Percentiles rank a stretch among this genome's conserved stretches.
phyloP scores from a whole-genome alignment of 2,888 invertebrate species.

The Apoderus coryli region DNA sequence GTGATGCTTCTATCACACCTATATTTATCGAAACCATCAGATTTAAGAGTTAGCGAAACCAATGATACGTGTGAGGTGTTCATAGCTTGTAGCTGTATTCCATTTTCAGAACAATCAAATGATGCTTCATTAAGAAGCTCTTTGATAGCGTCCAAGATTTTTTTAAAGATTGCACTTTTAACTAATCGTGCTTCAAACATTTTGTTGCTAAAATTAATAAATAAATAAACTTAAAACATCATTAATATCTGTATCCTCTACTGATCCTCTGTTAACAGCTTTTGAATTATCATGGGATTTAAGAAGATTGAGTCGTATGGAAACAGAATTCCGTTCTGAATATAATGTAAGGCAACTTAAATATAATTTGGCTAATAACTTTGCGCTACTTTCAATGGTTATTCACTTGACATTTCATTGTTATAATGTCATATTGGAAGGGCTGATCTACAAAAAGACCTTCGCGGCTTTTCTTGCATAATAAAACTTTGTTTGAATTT shows the following conservation, averaged over 20 bases:
- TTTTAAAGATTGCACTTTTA: conserved; percentile 84
- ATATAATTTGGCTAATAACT: too few relatives aligned
- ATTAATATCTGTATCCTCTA: too few relatives aligned
- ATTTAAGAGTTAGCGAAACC: conserved; percentile 81
- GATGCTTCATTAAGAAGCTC: conserved; percentile 96
- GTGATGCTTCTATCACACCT: conserved; percentile 95
- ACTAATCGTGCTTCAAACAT: conserved; percentile 98
- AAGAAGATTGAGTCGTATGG: conserved; percentile 86
- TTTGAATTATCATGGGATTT: too few relatives aligned
- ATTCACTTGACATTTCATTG: not conserved
- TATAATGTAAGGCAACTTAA: conserved; percentile 53
- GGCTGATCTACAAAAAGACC: too few relatives aligned
- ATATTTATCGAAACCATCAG: conserved; percentile 96
- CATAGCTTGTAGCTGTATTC: conserved; percentile 89
- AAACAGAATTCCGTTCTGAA: conserved; percentile 86
- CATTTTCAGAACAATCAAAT: conserved; percentile 91
- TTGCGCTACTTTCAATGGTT: too few relatives aligned
- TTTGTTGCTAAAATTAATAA: too few relatives aligned
- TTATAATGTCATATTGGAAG: conserved; percentile 1
- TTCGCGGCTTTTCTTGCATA: not conserved
- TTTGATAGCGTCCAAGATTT: conserved; percentile 95
- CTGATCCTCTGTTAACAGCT: too few relatives aligned
- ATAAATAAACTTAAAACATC: too few relatives aligned
- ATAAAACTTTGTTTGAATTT: conserved; percentile 5
- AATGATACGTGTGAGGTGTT: conserved; percentile 98